These are phyloP conservation scores for Sorex maritimensis DNA, from an alignment of 2,797 vertebrate species.

Conservation along the genomic window DNA sequence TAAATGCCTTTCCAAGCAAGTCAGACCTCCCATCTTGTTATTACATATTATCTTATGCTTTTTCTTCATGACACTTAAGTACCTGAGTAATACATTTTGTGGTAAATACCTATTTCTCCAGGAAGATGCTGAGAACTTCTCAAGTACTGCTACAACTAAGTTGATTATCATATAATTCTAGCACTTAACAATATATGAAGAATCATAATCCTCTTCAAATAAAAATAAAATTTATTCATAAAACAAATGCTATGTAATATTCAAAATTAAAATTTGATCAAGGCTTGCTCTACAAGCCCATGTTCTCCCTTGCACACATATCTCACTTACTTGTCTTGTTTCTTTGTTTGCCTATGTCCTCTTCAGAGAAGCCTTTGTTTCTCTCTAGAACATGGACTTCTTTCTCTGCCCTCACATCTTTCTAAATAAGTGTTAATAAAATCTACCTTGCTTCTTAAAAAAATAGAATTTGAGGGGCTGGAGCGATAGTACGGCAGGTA, in stretches of 20 bases:
- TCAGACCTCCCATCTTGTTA: neutral
- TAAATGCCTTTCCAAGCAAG: neutral
- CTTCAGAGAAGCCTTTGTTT: too few species aligned
- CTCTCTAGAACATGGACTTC: too few species aligned
- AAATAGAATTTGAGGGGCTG: neutral
- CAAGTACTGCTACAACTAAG: neutral
- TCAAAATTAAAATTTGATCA: too few species aligned
- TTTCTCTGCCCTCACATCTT: too few species aligned
- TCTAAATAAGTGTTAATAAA: too few species aligned
- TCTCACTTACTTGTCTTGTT: too few species aligned
- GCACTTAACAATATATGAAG: neutral
- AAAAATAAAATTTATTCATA: neutral
- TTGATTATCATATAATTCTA: neutral
- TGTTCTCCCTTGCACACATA: too few species aligned
- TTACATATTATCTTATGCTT: neutral
- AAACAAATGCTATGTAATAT: too few species aligned
- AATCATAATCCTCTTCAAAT: neutral
- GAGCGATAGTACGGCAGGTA: too few species aligned
- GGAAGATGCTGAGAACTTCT: neutral
- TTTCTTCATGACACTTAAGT: neutral
- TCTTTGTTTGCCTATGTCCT: too few species aligned
- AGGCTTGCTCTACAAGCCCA: too few species aligned
- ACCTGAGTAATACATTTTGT: neutral
- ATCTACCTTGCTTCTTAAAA: neutral
- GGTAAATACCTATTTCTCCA: constrained; percentile 21